These are phyloP conservation scores for Burhinus oedicnemus DNA, from an alignment of 2,113 vertebrate species.

Conservation along the genomic window DNA sequence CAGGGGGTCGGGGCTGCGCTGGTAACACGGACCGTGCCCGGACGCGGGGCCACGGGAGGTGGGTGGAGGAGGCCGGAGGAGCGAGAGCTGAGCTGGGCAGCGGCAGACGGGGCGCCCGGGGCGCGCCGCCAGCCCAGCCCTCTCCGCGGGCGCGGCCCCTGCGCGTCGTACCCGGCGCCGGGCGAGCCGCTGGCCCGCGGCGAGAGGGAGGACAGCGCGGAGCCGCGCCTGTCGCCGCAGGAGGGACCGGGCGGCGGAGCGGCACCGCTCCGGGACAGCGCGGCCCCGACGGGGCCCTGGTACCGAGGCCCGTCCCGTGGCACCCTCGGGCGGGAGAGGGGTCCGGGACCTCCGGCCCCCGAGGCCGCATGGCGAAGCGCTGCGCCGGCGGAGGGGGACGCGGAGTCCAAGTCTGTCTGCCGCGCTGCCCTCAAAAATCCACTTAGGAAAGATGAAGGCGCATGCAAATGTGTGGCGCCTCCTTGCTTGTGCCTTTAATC, in stretches of 20 bases:
- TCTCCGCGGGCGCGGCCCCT: background rate
- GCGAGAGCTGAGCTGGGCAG: background rate
- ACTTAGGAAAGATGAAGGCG: slow-evolving; percentile 56
- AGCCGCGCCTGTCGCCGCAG: background rate
- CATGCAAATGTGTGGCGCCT: slow-evolving; percentile 59
- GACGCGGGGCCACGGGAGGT: background rate
- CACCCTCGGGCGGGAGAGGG: background rate
- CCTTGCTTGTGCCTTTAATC: slow-evolving; percentile 61
- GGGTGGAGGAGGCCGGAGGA: background rate
- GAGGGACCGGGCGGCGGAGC: background rate
- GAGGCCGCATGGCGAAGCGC: background rate
- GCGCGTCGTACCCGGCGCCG: background rate
- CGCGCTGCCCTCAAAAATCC: slow-evolving; percentile 51
- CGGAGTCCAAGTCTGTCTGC: background rate
- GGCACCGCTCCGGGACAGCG: background rate
- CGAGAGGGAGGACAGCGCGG: background rate
- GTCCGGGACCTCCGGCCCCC: background rate
- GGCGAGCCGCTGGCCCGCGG: background rate
- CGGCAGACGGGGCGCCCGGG: too few relatives aligned
- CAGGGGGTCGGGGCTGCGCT: background rate
- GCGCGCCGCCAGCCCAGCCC: background rate
- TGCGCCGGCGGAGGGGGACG: background rate
- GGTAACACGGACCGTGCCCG: background rate
- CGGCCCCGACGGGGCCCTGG: background rate
- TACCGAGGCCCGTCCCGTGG: background rate